A percentile compares a stretch with the other conserved stretches of the same genome.
Evolutionary conservation across 2,797 vertebrate genomes (phyloP).

Genomic region (Sciurus carolinensis): DNA sequence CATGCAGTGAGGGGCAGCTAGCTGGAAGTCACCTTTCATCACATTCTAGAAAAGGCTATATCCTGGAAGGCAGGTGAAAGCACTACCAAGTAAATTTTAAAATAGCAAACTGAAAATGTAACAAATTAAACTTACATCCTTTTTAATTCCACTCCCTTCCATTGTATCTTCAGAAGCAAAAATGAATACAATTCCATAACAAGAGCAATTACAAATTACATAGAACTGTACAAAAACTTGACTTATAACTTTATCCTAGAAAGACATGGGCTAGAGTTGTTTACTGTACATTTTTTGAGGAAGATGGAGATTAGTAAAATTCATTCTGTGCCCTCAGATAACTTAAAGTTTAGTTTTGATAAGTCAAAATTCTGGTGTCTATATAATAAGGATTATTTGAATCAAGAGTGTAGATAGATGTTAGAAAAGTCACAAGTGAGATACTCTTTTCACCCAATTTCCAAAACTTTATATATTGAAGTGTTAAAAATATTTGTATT

Average conservation of each 20-base stretch:
- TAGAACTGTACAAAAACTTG: not conserved
- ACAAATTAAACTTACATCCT: not conserved
- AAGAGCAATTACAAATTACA: not conserved
- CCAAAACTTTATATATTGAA: not conserved
- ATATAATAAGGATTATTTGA: not conserved
- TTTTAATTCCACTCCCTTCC: conserved; percentile 13
- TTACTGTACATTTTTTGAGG: not conserved
- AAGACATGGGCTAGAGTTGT: not conserved
- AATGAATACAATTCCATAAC: not conserved
- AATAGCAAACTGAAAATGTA: conserved; percentile 3
- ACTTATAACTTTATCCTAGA: conserved; percentile 2
- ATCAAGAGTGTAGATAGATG: not conserved
- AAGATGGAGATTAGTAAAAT: not conserved
- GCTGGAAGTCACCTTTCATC: conserved; percentile 56
- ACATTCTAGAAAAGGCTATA: not conserved
- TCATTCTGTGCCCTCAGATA: not conserved
- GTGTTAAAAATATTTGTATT: not conserved
- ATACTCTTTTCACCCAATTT: not conserved
- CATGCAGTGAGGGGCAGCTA: conserved; percentile 27
- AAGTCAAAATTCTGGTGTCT: not conserved
- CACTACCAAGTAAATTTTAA: conserved; percentile 21
- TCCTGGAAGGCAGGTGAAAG: not conserved
- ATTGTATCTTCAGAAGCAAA: conserved; percentile 31
- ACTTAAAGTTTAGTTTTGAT: not conserved
- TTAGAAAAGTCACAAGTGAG: not conserved